Conservation (phyloP, 2,888 invertebrate genomes). For the Temnothorax unifasciatus region DNA sequence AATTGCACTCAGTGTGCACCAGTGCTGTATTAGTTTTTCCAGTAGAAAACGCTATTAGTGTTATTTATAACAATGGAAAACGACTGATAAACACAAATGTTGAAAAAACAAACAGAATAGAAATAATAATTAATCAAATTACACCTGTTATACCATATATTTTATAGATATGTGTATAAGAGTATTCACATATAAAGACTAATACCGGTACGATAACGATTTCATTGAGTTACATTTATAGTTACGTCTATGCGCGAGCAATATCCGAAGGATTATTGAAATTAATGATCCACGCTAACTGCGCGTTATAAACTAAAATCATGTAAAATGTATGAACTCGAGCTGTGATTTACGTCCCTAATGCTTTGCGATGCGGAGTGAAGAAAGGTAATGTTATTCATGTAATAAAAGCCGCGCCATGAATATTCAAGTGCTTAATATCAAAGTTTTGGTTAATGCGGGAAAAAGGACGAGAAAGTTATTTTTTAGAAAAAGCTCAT, state of each 20-base stretch:
- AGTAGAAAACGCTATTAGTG: not conserved
- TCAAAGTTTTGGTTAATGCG: constrained; percentile 61
- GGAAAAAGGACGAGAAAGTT: constrained; percentile 44
- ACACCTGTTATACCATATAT: not conserved
- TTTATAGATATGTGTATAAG: not conserved
- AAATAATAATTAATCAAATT: not conserved
- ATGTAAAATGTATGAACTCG: constrained; percentile 61
- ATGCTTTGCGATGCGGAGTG: constrained; percentile 55
- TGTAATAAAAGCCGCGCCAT: constrained; percentile 65
- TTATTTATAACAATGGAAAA: constrained; percentile 14
- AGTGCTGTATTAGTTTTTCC: too few species aligned
- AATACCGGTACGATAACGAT: constrained; percentile 14
- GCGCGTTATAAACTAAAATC: constrained; percentile 60
- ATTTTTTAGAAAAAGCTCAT: constrained; percentile 34
- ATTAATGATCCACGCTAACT: constrained; percentile 57
- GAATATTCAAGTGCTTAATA: constrained; percentile 68
- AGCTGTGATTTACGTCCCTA: constrained; percentile 62
- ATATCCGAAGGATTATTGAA: constrained; percentile 56
- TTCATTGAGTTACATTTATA: constrained; percentile 23
- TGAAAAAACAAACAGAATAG: not conserved
- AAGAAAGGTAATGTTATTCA: constrained; percentile 66
- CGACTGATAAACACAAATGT: not conserved
- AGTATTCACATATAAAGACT: not conserved
- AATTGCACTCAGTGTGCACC: too few species aligned
- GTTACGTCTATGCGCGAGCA: constrained; percentile 34